Conservation (phyloP, 1,140 invertebrate species). For the Tetramorium alpestre region DNA sequence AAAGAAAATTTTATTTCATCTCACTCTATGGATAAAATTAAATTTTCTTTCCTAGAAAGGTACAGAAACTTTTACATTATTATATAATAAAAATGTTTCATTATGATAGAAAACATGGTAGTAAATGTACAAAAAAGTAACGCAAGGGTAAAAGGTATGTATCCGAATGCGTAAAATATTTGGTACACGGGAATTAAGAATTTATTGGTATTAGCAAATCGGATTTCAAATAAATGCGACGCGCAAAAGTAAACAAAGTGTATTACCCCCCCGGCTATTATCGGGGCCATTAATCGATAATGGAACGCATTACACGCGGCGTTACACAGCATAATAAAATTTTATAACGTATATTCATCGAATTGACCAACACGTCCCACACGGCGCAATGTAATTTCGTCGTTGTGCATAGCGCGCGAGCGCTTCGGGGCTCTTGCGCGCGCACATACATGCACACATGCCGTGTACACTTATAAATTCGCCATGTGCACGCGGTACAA, state of each 20-base stretch:
- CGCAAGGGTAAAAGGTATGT: not conserved
- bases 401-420: slow-evolving; percentile 25
- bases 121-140: not conserved
- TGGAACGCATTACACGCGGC: slow-evolving; percentile 55
- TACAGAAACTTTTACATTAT: not conserved
- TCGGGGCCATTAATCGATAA: slow-evolving; percentile 58
- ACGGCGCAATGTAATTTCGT: slow-evolving; percentile 48
- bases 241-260: slow-evolving; percentile 48
- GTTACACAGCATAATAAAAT: slow-evolving; percentile 57
- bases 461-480: slow-evolving; percentile 48
- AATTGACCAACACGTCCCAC: slow-evolving; percentile 42
- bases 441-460: not conserved
- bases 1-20: not conserved
- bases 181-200: slow-evolving; percentile 10
- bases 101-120: not conserved
- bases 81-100: not conserved
- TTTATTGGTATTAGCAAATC: slow-evolving; percentile 44
- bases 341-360: slow-evolving; percentile 59
- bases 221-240: slow-evolving; percentile 44
- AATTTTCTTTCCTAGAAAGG: not conserved
- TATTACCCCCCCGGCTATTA: slow-evolving; percentile 39
- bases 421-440: not conserved
- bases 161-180: slow-evolving; percentile 1
- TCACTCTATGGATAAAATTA: not conserved
- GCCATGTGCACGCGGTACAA: slow-evolving; percentile 34